A percentile compares a stretch with the other conserved stretches of the same genome.
Conservation (phyloP, 1,140 invertebrate genomes). For the Leptoteleia sp. region DNA sequence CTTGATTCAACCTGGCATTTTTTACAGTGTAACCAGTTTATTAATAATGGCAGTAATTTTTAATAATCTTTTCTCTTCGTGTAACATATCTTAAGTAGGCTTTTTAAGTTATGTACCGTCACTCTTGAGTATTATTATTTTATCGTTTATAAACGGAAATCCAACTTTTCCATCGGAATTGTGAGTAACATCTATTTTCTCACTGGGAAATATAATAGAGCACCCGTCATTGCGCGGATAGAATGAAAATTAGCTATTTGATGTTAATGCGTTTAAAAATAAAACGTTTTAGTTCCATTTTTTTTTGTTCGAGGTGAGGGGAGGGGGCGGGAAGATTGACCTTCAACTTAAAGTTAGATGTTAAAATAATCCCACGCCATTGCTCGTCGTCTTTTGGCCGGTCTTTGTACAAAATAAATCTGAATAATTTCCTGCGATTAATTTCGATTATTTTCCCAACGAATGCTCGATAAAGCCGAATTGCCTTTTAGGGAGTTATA, state of each 20-base stretch:
- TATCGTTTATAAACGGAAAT: too few species aligned
- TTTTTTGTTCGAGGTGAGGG: too few species aligned
- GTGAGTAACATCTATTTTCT: neutral
- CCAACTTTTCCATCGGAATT: neutral
- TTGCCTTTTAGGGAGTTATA: neutral
- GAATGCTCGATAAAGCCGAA: neutral
- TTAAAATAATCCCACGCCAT: conserved; percentile 10
- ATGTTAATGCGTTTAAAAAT: conserved; percentile 22
- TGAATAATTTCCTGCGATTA: conserved; percentile 10
- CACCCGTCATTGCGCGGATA: neutral
- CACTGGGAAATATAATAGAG: neutral
- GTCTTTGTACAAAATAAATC: neutral
- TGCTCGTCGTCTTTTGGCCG: neutral
- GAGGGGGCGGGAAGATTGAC: neutral
- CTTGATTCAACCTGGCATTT: too few species aligned
- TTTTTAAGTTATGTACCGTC: too few species aligned
- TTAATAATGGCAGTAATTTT: too few species aligned
- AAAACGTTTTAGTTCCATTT: conserved; percentile 15
- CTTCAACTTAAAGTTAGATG: conserved; percentile 14
- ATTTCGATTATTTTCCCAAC: conserved; percentile 2
- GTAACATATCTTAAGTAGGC: too few species aligned
- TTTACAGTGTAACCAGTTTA: too few species aligned
- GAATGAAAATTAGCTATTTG: conserved; percentile 7
- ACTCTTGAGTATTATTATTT: too few species aligned
- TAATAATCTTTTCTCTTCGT: too few species aligned